Base-by-base conservation (phyloP, 2,888 invertebrate species). In the Minunthozetes semirufus region DNA sequence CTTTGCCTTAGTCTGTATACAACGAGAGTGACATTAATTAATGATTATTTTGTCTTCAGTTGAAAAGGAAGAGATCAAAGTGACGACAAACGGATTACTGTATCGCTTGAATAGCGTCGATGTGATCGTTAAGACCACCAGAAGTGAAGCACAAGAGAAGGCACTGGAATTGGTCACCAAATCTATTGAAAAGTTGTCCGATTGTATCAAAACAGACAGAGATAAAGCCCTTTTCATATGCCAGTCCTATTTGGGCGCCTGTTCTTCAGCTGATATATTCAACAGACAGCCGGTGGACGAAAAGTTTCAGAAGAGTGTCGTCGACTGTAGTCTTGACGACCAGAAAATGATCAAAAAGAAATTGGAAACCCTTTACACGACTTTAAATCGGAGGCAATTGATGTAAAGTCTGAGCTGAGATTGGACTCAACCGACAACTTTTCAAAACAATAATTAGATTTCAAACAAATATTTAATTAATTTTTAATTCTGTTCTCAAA, bases 251-350 rank as follows among this genome's bases (percentile, higher is more conserved):
- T 78, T 84, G 38, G 84, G 84, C 79, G 82, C 84, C 19, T 84
- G 84, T 78, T 78, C 81, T 17, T 80, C 84, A 13, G 84, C 84
- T 38, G 33, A 56, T 15, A 73, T 19, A 13, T 29, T 50, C 9
- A 50, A 56, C 8, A 6, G 22, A 6, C 81, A 82, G 4, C 81
- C 82, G 4, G 80, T 83, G 66, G 83, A 84, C 77, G 81, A 81
- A 59, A 80, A 81, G 53, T 84, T 83, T 77, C 82, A 83, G 76
- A 80, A 80, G 19, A 79, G 80, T 56, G 76, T 84, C n/a, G 80
- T 84, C 63, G 82, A 81, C 22, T 84, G 84, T 78, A 82, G 83
- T 8, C 81, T 82, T 11, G 84, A 84, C 77, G 84, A 84, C 78
- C 84, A 84, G 79, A 84, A 84, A 80, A 79, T 81, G 70, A 80